A percentile compares a stretch with the other conserved stretches of the same genome.
phyloP scores from a whole-genome alignment of 1,140 invertebrate genomes.

The Monomorium pharaonis region DNA sequence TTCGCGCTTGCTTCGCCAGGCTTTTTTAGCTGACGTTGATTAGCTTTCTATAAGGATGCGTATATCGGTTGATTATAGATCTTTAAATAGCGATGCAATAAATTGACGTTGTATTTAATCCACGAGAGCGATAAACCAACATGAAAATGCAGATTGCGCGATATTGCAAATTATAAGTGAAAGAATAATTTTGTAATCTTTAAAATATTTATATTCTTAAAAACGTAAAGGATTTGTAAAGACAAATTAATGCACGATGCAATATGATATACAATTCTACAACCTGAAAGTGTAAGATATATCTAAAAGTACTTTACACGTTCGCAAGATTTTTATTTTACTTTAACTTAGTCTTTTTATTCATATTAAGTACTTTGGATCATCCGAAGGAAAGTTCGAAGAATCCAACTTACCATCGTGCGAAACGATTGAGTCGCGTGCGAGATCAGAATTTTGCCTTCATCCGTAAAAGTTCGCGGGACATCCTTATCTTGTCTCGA shows the following conservation, averaged over 20 bases:
- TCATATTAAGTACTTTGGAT: background rate
- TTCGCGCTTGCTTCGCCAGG: constrained; percentile 30
- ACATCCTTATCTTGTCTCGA: constrained; percentile 5
- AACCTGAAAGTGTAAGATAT: background rate
- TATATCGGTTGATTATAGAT: constrained; percentile 28
- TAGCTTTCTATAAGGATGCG: constrained; percentile 22
- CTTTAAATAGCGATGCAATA: background rate
- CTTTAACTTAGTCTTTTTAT: background rate
- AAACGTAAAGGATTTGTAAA: background rate
- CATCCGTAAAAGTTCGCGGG: background rate
- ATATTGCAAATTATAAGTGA: background rate
- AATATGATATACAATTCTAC: background rate
- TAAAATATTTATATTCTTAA: background rate
- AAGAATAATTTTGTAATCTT: background rate
- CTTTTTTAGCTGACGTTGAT: background rate
- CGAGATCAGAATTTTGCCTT: background rate
- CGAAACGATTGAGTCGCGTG: constrained; percentile 17
- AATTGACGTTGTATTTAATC: background rate
- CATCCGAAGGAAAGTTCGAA: background rate
- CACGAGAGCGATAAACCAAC: background rate
- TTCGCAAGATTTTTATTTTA: background rate
- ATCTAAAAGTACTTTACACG: background rate
- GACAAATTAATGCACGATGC: background rate
- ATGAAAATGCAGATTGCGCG: background rate
- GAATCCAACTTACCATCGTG: background rate